Evolutionary conservation across 2,888 invertebrate species (phyloP).

Genomic region (Selenia dentaria): DNA sequence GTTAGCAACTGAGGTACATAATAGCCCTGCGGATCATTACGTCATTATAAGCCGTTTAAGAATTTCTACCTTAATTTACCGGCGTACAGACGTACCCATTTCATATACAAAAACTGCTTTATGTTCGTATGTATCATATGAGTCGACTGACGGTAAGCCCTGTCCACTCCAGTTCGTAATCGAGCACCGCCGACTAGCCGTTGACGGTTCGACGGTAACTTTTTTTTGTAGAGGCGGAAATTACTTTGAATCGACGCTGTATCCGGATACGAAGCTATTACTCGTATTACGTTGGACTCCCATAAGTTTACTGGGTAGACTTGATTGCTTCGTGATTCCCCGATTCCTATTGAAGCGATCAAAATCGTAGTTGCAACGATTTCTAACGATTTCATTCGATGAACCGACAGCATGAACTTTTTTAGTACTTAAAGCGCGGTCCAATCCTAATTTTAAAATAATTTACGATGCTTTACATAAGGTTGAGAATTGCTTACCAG

Average conservation of each 20-base stretch:
- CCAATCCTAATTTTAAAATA: too few species aligned
- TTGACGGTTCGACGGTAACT: slow-evolving; percentile 51
- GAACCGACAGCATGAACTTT: too few species aligned
- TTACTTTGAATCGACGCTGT: slow-evolving; percentile 56
- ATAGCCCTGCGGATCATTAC: too few species aligned
- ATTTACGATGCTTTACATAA: too few species aligned
- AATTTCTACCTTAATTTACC: too few species aligned
- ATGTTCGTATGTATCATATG: not conserved
- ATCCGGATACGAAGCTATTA: slow-evolving; percentile 45
- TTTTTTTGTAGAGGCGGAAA: slow-evolving; percentile 64
- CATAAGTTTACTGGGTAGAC: not conserved
- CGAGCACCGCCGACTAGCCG: slow-evolving; percentile 38
- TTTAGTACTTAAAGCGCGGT: too few species aligned
- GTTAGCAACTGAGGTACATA: too few species aligned
- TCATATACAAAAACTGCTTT: too few species aligned
- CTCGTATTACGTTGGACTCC: slow-evolving; percentile 34
- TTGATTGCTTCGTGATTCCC: slow-evolving; percentile 9
- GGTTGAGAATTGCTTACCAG: too few species aligned
- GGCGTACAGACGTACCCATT: too few species aligned
- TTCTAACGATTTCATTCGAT: not conserved
- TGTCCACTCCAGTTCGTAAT: slow-evolving; percentile 26
- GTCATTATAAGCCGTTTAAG: too few species aligned
- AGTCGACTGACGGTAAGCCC: slow-evolving; percentile 8
- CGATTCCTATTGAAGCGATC: slow-evolving; percentile 1
- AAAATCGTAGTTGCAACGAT: too few species aligned